phyloP scores from a whole-genome alignment of 1,140 invertebrate species.

The Drosophila carrolli region DNA sequence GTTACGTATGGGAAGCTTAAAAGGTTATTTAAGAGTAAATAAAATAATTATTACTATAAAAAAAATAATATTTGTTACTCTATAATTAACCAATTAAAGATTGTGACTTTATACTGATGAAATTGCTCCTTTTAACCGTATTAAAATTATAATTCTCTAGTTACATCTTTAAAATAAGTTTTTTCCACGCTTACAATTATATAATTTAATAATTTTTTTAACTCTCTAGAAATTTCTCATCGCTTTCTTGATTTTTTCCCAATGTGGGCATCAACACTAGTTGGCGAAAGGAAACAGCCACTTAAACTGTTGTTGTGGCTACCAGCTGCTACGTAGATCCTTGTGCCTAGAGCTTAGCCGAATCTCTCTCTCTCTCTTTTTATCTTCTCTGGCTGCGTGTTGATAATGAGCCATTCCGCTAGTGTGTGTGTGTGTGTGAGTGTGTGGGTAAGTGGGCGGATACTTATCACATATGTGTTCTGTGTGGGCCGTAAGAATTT shows the following conservation, averaged over 20 bases:
- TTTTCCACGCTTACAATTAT: too few relatives aligned
- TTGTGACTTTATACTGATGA: too few relatives aligned
- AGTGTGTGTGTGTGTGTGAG: constrained; percentile 27
- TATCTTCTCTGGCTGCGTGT: constrained; percentile 41
- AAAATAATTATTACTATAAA: too few relatives aligned
- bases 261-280: constrained; percentile 22
- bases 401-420: constrained; percentile 68
- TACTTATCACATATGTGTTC: constrained; percentile 45
- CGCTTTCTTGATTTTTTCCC: neutral
- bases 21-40: too few relatives aligned
- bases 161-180: too few relatives aligned
- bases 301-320: constrained; percentile 61
- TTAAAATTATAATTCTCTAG: too few relatives aligned
- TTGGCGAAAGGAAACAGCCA: constrained; percentile 64
- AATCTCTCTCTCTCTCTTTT: constrained; percentile 16
- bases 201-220: neutral
- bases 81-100: too few relatives aligned
- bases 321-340: constrained; percentile 37
- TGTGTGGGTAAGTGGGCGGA: constrained; percentile 33
- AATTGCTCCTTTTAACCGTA: too few relatives aligned
- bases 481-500: constrained; percentile 60
- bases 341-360: constrained; percentile 49
- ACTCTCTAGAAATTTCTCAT: too few relatives aligned
- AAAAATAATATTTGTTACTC: too few relatives aligned
- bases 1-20: too few relatives aligned